phyloP scores from a whole-genome alignment of 2,888 invertebrate species.

The Oasisia sp. region DNA sequence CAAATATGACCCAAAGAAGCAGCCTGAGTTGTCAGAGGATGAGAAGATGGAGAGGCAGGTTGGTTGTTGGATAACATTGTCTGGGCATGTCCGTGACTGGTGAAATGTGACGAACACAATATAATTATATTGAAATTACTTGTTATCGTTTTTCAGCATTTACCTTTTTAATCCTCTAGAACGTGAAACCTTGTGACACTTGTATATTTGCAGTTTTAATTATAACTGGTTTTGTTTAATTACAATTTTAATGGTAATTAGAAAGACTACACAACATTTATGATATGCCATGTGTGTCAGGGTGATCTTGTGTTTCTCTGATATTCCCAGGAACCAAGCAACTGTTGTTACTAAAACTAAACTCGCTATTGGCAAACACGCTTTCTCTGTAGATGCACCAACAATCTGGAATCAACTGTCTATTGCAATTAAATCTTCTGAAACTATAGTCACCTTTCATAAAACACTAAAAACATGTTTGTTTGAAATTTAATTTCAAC shows the following conservation, averaged over 20 bases:
- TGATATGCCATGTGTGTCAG: too few species aligned
- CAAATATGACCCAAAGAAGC: conserved; percentile 72
- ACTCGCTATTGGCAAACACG: too few species aligned
- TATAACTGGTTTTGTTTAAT: not conserved
- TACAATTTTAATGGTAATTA: not conserved
- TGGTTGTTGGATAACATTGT: not conserved
- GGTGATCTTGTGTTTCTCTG: too few species aligned
- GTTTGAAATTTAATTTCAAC: too few species aligned
- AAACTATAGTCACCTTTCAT: too few species aligned
- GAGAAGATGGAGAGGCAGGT: conserved; percentile 78
- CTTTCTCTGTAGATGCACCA: too few species aligned
- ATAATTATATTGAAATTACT: not conserved
- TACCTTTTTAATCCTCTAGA: not conserved
- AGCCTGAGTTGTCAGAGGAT: conserved; percentile 83
- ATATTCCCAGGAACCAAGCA: too few species aligned
- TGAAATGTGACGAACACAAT: not conserved
- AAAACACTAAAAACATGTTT: too few species aligned
- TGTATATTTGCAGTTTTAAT: not conserved
- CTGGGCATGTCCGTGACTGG: not conserved
- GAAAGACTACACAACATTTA: too few species aligned
- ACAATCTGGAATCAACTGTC: too few species aligned
- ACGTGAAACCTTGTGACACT: not conserved
- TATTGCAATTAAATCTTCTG: too few species aligned
- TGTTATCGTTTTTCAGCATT: not conserved
- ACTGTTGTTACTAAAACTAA: too few species aligned